Base-by-base conservation (phyloP, 2,888 invertebrate species). In the Drosophila longiperda region DNA sequence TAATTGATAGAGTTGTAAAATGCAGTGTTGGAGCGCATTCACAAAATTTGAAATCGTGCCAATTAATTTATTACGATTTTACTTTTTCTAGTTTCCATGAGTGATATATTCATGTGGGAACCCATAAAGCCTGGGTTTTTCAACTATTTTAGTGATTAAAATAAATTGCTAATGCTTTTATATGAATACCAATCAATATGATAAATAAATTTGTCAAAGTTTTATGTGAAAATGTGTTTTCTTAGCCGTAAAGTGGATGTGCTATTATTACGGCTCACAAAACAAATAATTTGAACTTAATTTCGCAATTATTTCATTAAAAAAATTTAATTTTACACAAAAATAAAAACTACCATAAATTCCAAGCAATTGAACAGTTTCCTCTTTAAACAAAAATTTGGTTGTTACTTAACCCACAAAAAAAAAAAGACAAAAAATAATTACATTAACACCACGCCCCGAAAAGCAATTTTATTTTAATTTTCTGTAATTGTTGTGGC, bases 401-500 rank as follows among this genome's bases (percentile, higher is more conserved):
- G 36, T 26, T 26, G 33, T 34, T 68, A 48, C 34, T 67, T 42
- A 32, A 26, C 15, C 34, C 29, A 50, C n/a, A 15, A 8, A 20
- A 9, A 26, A 12, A 33, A 20, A 32, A 26, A 6, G 29, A 29
- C 29, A 5, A 29, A 5, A 29, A 5, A 29, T 29, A 5, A 29
- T 29, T 29, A 29, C 54, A 50, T 49, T 74, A 63, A 69, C 62
- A 70, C 68, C 50, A 59, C 50, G 61, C 59, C 62, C 62, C 29
- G 38, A 63, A 73, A 67, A 63, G 73, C 80, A 82, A 80, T 82
- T 82, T 80, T 70, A 69, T 61, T 80, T 79, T 79, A 80, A 80
- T 82, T 73, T 80, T 82, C 80, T 82, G 66, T 75, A 80, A 82
- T 80, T 80, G 80, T 75, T 80, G 73, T 70, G 83, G 65, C 58